phyloP scores from a whole-genome alignment of 2,888 invertebrate species.

The Amphipyra tragopoginis region DNA sequence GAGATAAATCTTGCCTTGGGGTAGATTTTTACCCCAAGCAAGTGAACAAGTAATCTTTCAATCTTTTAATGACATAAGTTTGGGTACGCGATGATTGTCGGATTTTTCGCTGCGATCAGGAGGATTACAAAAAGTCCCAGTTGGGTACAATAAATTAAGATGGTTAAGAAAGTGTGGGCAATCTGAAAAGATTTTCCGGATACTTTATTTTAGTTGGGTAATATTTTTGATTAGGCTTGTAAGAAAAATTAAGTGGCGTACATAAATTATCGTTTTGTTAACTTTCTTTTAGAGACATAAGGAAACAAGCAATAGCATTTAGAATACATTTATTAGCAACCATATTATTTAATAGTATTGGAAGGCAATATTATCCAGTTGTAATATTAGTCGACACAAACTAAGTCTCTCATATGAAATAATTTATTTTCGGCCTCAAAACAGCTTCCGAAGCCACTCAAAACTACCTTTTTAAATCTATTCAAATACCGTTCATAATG shows the following conservation, averaged over 20 bases:
- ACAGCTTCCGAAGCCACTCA: too few relatives aligned
- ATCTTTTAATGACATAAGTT: conserved; percentile 88
- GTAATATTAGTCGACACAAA: too few relatives aligned
- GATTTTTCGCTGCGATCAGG: conserved; percentile 59
- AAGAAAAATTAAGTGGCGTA: too few relatives aligned
- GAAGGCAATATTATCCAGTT: too few relatives aligned
- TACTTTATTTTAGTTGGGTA: conserved; percentile 21
- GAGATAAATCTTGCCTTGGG: conserved; percentile 83
- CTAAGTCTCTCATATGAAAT: too few relatives aligned
- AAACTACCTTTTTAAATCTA: too few relatives aligned
- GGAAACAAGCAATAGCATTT: not conserved
- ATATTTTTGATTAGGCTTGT: conserved; percentile 13
- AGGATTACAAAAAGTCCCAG: conserved; percentile 54
- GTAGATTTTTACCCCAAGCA: conserved; percentile 81
- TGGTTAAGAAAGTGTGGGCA: conserved; percentile 41
- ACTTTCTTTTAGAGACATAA: too few relatives aligned
- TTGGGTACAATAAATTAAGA: conserved; percentile 55
- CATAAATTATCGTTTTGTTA: too few relatives aligned
- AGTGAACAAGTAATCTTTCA: conserved; percentile 85
- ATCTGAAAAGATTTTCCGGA: conserved; percentile 35
- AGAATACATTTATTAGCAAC: too few relatives aligned
- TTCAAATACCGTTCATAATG: too few relatives aligned
- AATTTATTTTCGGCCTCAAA: too few relatives aligned
- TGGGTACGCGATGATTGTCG: conserved; percentile 75
- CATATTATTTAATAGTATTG: too few relatives aligned